Base-by-base conservation (phyloP, 2,113 vertebrate genomes). In the Saiga tatarica region DNA sequence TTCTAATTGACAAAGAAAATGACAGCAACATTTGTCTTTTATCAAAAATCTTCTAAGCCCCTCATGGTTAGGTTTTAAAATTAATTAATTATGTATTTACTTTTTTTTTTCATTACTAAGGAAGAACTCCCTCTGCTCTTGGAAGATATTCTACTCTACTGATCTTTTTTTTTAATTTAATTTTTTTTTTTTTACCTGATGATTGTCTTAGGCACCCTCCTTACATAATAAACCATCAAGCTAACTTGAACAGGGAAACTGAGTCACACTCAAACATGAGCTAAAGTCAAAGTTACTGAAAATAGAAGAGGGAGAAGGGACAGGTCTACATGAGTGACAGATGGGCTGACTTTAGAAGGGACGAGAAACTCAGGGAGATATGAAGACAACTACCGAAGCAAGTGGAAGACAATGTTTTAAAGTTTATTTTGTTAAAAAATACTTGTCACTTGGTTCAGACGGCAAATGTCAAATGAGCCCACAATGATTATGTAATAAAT, bases 171-270 rank as follows among this genome's bases (percentile, higher is more conserved):
- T 67, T 64, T n/a, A 45, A 64, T 98, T 98, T 98, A 99, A 23
- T 21, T 83, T 71, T 78, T 76, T 81, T 42, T 88, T 82, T 92
- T 98, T 99, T 98, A 99, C 98, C 99, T 99, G 99, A 99, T 99
- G 99, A 99, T 99, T 99, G 99, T 99, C 99, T 99, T 98, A 98
- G 99, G 99, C 99, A 99, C 99, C 98, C 99, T 98, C 98, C 98
- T 99, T 99, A 99, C 98, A 97, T 98, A 93, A 99, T 97, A 98
- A 99, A 99, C 99, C 99, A 99, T 98, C 99, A 99, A 99, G 99
- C 99, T 99, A 99, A 99, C 99, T 99, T 99, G 99, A 99, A 99
- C 98, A 98, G 98, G 98, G 99, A 99, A 99, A 99, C 98, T 59
- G 96, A 95, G 81, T 97, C 97, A 96, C 53, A 89, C 62, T 92